These are phyloP conservation scores for Sceloporus undulatus DNA, from an alignment of 2,113 vertebrate genomes.

Conservation along the genomic window DNA sequence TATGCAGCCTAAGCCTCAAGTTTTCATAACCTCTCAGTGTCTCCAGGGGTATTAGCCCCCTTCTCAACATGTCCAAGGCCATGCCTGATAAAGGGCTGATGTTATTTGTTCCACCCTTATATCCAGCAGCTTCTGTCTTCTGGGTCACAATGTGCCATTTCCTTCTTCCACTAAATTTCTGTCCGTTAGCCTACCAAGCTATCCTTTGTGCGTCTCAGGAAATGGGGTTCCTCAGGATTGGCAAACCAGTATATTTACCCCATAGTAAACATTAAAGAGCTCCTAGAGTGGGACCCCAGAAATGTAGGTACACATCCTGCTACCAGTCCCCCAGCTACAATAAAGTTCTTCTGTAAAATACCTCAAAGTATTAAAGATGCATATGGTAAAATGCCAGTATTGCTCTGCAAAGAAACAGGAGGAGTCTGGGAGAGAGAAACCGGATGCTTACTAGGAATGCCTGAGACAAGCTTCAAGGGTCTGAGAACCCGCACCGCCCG, in stretches of 20 bases:
- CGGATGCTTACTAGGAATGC: constrained; percentile 92
- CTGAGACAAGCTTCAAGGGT: constrained; percentile 96
- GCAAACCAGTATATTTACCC: background rate
- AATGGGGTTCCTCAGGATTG: background rate
- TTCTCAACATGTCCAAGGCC: too few relatives aligned
- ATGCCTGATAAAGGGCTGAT: too few relatives aligned
- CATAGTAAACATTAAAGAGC: background rate
- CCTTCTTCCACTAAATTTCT: background rate
- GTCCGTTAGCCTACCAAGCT: background rate
- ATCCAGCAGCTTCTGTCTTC: background rate
- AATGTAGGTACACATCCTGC: background rate
- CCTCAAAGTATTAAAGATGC: background rate
- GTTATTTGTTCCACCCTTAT: too few relatives aligned
- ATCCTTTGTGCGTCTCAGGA: background rate
- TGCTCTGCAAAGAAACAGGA: background rate
- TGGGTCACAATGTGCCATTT: background rate
- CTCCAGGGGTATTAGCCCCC: too few relatives aligned
- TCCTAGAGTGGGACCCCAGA: background rate
- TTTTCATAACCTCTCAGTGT: too few relatives aligned
- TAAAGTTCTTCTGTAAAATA: background rate
- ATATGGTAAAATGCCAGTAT: background rate
- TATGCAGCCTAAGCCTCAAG: too few relatives aligned
- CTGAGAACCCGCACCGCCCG: constrained; percentile 93
- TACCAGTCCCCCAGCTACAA: too few relatives aligned
- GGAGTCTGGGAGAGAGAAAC: background rate